These are phyloP conservation scores for Oreonectes daqikongensis DNA, from an alignment of 2,797 vertebrate genomes.

Conservation along the genomic window DNA sequence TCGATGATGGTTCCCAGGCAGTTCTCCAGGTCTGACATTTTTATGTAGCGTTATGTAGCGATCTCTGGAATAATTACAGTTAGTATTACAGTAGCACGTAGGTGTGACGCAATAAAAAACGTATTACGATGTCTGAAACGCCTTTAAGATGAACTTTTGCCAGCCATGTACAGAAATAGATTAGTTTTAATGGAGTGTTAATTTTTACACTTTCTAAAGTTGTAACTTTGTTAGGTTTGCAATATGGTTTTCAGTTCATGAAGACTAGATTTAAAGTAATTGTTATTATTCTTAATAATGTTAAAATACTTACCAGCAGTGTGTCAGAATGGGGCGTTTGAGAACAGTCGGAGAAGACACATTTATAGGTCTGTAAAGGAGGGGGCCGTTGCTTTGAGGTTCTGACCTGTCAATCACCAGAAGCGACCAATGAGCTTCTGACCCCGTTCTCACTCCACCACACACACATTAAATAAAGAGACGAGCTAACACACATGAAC, in stretches of 20 bases:
- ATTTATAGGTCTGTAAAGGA: constrained; percentile 65
- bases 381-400: constrained; percentile 50
- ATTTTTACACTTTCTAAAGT: neutral
- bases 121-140: constrained; percentile 9
- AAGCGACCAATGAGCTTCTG: constrained; percentile 65
- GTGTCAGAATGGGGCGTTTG: constrained; percentile 20
- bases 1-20: constrained; percentile 80
- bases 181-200: no score
- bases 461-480: constrained; percentile 10
- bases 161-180: no score
- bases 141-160: neutral
- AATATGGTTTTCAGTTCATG: neutral
- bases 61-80: constrained; percentile 27
- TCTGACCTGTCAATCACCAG: constrained; percentile 61
- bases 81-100: neutral
- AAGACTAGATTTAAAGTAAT: neutral
- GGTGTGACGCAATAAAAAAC: neutral
- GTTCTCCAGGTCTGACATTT: constrained; percentile 84
- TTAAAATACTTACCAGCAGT: constrained; percentile 54
- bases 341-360: constrained; percentile 48
- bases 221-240: neutral
- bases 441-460: constrained; percentile 67
- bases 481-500: neutral
- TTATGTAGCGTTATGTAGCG: constrained; percentile 21
- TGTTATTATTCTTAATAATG: neutral